Percentiles rank a stretch among this genome's conserved stretches.
Evolutionary conservation across 2,797 vertebrate genomes (phyloP).

Genomic region (Furcifer pardalis): DNA sequence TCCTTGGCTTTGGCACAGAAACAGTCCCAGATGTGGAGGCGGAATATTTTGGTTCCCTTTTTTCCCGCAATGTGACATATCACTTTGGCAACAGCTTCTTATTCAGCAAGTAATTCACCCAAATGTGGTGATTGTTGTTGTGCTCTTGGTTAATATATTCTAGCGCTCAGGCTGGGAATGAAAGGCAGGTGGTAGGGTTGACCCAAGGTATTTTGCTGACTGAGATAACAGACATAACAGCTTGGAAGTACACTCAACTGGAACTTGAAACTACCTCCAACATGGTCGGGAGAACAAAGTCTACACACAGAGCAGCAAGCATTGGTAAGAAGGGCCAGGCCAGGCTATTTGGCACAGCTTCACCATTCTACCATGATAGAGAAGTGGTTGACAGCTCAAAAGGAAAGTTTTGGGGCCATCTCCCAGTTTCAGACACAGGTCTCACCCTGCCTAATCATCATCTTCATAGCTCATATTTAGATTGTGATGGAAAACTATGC

Average conservation of each 20-base stretch:
- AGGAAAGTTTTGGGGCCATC: not conserved
- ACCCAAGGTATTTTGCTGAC: not conserved
- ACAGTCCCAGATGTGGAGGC: slow-evolving; percentile 30
- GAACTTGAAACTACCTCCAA: not conserved
- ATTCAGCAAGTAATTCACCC: not conserved
- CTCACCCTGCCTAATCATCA: not conserved
- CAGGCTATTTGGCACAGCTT: no score
- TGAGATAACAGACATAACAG: not conserved
- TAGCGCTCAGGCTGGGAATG: not conserved
- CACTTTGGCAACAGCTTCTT: slow-evolving; percentile 11
- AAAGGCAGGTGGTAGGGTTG: not conserved
- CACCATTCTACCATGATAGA: not conserved
- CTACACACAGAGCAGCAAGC: not conserved
- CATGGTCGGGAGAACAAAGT: not conserved
- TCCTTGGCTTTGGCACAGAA: slow-evolving; percentile 3
- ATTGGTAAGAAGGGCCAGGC: no score
- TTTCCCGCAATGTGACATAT: slow-evolving; percentile 2
- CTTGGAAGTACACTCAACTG: not conserved
- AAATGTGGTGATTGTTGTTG: not conserved
- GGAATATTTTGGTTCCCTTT: not conserved
- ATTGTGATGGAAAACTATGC: not conserved
- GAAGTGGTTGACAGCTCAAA: not conserved
- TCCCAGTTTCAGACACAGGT: no score
- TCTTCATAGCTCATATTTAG: not conserved
- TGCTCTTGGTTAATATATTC: not conserved